phyloP scores from a whole-genome alignment of 2,888 invertebrate genomes.

The Cryptops parisi region DNA sequence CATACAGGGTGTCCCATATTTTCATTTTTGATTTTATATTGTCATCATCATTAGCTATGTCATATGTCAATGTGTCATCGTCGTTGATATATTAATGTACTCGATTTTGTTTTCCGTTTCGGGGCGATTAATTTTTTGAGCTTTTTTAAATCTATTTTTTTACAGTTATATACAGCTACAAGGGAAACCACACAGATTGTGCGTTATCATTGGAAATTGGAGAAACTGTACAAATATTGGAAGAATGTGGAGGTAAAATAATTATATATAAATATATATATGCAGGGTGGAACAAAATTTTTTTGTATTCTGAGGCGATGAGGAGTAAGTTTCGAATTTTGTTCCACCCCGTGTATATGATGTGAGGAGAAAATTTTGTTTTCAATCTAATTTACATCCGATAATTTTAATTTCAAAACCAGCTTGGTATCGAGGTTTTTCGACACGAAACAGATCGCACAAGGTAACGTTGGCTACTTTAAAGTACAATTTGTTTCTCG shows the following conservation, averaged over 20 bases:
- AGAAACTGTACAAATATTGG: slow-evolving; percentile 78
- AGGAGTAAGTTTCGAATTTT: too few relatives aligned
- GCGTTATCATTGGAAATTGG: slow-evolving; percentile 57
- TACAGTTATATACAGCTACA: slow-evolving; percentile 82
- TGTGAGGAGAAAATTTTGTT: too few relatives aligned
- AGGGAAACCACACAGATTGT: slow-evolving; percentile 45
- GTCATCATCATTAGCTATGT: too few relatives aligned
- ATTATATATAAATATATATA: too few relatives aligned
- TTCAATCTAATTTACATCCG: slow-evolving; percentile 17
- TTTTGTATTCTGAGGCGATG: too few relatives aligned
- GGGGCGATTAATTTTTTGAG: neutral
- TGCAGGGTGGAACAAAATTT: too few relatives aligned
- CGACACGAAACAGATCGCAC: slow-evolving; percentile 52
- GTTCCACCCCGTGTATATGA: too few relatives aligned
- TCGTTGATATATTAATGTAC: slow-evolving; percentile 1
- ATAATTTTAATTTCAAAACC: slow-evolving; percentile 24
- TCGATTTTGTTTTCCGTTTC: neutral
- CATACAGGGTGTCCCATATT: too few relatives aligned
- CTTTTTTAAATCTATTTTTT: slow-evolving; percentile 26
- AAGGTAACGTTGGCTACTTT: slow-evolving; percentile 36
- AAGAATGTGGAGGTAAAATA: slow-evolving; percentile 62
- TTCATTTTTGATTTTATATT: too few relatives aligned
- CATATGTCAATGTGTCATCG: too few relatives aligned
- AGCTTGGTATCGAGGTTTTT: slow-evolving; percentile 2
- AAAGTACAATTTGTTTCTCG: neutral